Evolutionary conservation across 2,113 vertebrate species (phyloP), one percentile per base, ranked within the genome.

Genomic region (Columba janthina): DNA sequence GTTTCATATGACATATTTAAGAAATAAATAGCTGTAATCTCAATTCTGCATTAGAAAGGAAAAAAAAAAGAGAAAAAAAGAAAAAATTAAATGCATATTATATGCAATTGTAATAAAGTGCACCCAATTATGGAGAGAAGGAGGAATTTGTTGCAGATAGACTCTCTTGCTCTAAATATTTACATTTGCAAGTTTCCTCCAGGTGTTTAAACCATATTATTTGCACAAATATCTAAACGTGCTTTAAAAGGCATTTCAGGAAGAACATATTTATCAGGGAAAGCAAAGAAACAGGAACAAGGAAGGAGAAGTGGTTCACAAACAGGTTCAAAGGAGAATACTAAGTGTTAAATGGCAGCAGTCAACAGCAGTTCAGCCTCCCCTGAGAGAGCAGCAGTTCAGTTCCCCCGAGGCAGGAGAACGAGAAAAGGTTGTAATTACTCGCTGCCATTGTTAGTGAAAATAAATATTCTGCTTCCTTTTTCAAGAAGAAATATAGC

Each of bases 381-480:
- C 66, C 50, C 40, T 25, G 65, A 82, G 11, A 38, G 9, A 75
- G 32, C 70, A 94, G 71, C 34, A 75, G 66, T 65, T 78, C 82
- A 54, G 62, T 36, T 91, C 88, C 90, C 82, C 71, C 8, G 62
- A 83, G 75, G 79, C 75, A 83, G 36, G 5, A 57, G 85, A 76
- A 73, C 40, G 54, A 90, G 64, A 65, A 85, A 93, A 83, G 72
- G 64, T 67, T 90, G 54, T 83, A 93, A 95, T 95, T 94, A 88
- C 78, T 50, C n/a, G 62, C 82, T 92, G 53, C 50, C 22, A 77
- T 58, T 88, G 75, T 58, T 92, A 83, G 36, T 28, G n/a, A 65
- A 88, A 95, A 93, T 46, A 95, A 93, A 91, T 80, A 83, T 34
- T 76, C 40, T 66, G 66, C 67, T 77, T 90, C n/a, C 36, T 66